These are phyloP conservation scores for Caerostris extrusa DNA, from an alignment of 1,140 invertebrate genomes.

Conservation along the genomic window DNA sequence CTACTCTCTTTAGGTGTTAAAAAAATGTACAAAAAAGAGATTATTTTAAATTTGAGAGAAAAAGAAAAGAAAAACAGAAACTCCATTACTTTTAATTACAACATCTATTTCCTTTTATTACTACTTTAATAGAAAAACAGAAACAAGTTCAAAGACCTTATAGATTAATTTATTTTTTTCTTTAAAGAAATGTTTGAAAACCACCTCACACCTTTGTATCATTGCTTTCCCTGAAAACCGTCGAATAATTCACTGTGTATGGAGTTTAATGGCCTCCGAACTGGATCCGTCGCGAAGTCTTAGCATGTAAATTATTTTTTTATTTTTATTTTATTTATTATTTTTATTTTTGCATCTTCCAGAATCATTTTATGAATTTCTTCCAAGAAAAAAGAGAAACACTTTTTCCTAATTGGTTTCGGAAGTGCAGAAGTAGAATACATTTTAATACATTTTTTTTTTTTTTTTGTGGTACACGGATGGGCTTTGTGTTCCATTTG, in stretches of 20 bases:
- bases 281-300: slow-evolving; percentile 45
- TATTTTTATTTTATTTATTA: not conserved
- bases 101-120: too few relatives aligned
- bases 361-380: not conserved
- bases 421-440: too few relatives aligned
- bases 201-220: not conserved
- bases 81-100: too few relatives aligned
- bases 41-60: too few relatives aligned
- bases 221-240: not conserved
- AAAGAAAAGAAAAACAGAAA: too few relatives aligned
- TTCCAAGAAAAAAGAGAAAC: not conserved
- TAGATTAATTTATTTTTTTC: not conserved
- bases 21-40: too few relatives aligned
- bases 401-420: not conserved
- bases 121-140: not conserved
- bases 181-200: not conserved
- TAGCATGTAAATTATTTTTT: slow-evolving; percentile 49
- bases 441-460: too few relatives aligned
- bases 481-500: too few relatives aligned
- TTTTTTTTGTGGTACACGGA: too few relatives aligned
- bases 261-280: slow-evolving; percentile 40
- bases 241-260: not conserved
- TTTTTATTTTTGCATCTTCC: too few relatives aligned
- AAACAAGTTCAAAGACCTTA: slow-evolving; percentile 1
- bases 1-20: too few relatives aligned